phyloP scores from a whole-genome alignment of 2,888 invertebrate species.

The Chalcis sispes region DNA sequence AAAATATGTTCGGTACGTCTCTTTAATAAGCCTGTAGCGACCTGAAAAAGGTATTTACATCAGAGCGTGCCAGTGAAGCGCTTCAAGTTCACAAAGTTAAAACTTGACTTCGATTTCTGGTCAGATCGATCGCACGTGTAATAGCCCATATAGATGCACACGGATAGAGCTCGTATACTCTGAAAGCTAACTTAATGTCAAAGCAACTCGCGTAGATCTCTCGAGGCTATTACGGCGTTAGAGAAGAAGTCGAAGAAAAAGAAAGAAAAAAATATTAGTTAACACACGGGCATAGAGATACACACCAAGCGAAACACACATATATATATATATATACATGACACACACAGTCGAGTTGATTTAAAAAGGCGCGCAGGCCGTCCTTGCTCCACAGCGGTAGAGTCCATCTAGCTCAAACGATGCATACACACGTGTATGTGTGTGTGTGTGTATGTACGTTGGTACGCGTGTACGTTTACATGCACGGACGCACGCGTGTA shows the following conservation, averaged over 20 bases:
- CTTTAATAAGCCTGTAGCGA: too few species aligned
- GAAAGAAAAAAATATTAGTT: not conserved
- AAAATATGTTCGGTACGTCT: too few species aligned
- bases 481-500: not conserved
- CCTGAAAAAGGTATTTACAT: too few species aligned
- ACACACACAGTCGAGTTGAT: too few species aligned
- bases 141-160: not conserved
- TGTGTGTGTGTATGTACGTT: not conserved
- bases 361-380: too few species aligned
- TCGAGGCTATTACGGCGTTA: not conserved
- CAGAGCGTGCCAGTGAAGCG: too few species aligned
- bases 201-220: slow-evolving; percentile 16
- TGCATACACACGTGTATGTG: too few species aligned
- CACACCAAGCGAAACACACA: not conserved
- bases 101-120: too few species aligned
- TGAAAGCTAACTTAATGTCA: slow-evolving; percentile 27
- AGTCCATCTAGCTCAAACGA: slow-evolving; percentile 12
- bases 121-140: not conserved
- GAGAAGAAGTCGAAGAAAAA: not conserved
- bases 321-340: too few species aligned
- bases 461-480: not conserved
- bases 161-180: too few species aligned
- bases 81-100: too few species aligned
- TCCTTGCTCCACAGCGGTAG: slow-evolving; percentile 66
- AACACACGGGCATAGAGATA: not conserved